These are phyloP conservation scores for Nowickia ferox DNA, from an alignment of 2,888 invertebrate species.

Conservation along the genomic window DNA sequence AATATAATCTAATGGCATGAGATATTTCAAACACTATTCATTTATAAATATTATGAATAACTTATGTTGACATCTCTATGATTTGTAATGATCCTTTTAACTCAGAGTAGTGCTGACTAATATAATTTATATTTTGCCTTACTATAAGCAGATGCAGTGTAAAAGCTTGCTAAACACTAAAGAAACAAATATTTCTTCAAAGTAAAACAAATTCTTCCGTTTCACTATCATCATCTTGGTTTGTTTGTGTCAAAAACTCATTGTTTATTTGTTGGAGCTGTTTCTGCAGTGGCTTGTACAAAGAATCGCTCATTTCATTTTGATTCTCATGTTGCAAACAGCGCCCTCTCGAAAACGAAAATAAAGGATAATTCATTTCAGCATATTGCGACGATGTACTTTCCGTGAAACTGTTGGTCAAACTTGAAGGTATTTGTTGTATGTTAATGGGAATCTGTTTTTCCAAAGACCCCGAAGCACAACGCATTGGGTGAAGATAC, in stretches of 20 bases:
- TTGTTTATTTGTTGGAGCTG: slow-evolving; percentile 85
- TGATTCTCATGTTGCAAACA: slow-evolving; percentile 84
- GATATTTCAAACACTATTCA: slow-evolving; percentile 20
- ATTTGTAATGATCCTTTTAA: neutral
- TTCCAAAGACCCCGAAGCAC: slow-evolving; percentile 78
- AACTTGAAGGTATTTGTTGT: slow-evolving; percentile 63
- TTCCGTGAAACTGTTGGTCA: slow-evolving; percentile 69
- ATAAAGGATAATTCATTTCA: slow-evolving; percentile 90
- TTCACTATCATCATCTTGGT: slow-evolving; percentile 87
- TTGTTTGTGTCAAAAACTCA: slow-evolving; percentile 83
- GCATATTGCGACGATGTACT: slow-evolving; percentile 73
- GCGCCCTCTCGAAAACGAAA: slow-evolving; percentile 90
- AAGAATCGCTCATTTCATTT: slow-evolving; percentile 80
- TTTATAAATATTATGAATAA: slow-evolving; percentile 8
- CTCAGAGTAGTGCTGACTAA: slow-evolving; percentile 5
- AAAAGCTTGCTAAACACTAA: slow-evolving; percentile 21
- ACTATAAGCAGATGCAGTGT: slow-evolving; percentile 34
- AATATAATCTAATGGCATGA: slow-evolving; percentile 61
- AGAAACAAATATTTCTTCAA: slow-evolving; percentile 77
- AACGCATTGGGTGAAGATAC: slow-evolving; percentile 84
- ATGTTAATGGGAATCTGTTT: slow-evolving; percentile 66
- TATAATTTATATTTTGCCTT: slow-evolving; percentile 1
- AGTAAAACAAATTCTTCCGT: slow-evolving; percentile 90
- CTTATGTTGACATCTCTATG: neutral
- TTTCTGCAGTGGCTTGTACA: slow-evolving; percentile 85